These are phyloP conservation scores for Priocnemis perturbator DNA, from an alignment of 2,888 invertebrate species.

Conservation along the genomic window DNA sequence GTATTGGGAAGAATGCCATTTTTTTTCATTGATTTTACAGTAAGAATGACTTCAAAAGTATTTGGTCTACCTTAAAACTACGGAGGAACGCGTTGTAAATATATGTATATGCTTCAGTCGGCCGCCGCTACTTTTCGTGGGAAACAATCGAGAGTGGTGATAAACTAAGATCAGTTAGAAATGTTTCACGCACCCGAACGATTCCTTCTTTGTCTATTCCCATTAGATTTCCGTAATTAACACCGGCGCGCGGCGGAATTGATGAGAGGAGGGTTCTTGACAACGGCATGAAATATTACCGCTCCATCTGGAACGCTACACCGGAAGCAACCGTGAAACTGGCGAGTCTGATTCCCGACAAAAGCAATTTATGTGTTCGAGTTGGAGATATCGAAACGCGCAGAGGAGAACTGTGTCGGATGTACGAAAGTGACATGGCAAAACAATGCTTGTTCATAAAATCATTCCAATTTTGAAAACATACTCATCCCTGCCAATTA, in stretches of 20 bases:
- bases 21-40: no score
- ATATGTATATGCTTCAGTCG: no score
- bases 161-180: slow-evolving; percentile 52
- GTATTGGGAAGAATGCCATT: no score
- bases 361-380: slow-evolving; percentile 32
- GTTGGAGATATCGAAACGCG: not conserved
- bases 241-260: slow-evolving; percentile 35
- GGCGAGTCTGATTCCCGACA: slow-evolving; percentile 32
- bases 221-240: slow-evolving; percentile 51
- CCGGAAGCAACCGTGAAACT: slow-evolving; percentile 33
- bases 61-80: no score
- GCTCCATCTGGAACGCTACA: slow-evolving; percentile 46
- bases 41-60: no score
- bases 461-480: no score
- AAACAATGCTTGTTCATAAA: no score
- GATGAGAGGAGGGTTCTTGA: slow-evolving; percentile 29
- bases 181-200: slow-evolving; percentile 21
- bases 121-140: not conserved
- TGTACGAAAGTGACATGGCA: no score
- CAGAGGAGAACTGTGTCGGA: no score
- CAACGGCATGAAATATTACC: slow-evolving; percentile 41
- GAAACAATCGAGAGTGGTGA: slow-evolving; percentile 24
- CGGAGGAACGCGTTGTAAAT: no score
- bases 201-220: slow-evolving; percentile 16
- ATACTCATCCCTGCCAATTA: no score